phyloP scores from a whole-genome alignment of 2,113 vertebrate species.

The Leptocoma aspasia region DNA sequence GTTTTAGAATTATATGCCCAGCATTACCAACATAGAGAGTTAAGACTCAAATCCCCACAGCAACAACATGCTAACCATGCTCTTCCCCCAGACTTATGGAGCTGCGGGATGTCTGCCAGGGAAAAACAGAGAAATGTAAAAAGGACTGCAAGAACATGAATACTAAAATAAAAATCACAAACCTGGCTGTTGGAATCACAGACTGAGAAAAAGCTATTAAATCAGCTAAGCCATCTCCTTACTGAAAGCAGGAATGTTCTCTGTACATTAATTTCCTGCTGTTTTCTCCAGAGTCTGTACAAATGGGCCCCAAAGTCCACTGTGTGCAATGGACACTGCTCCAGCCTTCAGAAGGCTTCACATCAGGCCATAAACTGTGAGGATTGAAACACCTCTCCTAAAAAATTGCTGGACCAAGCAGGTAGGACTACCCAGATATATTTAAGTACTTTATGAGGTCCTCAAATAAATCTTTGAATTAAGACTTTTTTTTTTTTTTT shows the following conservation, averaged over 20 bases:
- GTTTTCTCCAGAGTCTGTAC: not conserved
- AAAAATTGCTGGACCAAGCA: not conserved
- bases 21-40: slow-evolving; percentile 34
- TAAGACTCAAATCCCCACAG: slow-evolving; percentile 63
- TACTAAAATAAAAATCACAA: slow-evolving; percentile 66
- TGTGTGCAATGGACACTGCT: not conserved
- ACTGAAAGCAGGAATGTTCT: slow-evolving; percentile 11
- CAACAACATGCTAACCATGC: slow-evolving; percentile 63
- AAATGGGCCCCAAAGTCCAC: not conserved
- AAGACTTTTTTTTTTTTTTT: not conserved
- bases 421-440: not conserved
- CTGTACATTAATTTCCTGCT: not conserved
- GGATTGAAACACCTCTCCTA: not conserved
- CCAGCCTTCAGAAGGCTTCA: not conserved
- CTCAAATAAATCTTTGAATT: not conserved
- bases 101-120: slow-evolving; percentile 64
- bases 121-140: slow-evolving; percentile 64
- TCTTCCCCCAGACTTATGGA: slow-evolving; percentile 68
- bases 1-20: slow-evolving; percentile 56
- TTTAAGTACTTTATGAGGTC: not conserved
- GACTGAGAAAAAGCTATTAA: slow-evolving; percentile 61
- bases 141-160: slow-evolving; percentile 65
- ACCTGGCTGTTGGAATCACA: slow-evolving; percentile 59
- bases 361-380: not conserved
- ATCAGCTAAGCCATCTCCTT: slow-evolving; percentile 46